These are phyloP conservation scores for Monarcha castaneiventris DNA, from an alignment of 2,113 vertebrate genomes.

Conservation along the genomic window DNA sequence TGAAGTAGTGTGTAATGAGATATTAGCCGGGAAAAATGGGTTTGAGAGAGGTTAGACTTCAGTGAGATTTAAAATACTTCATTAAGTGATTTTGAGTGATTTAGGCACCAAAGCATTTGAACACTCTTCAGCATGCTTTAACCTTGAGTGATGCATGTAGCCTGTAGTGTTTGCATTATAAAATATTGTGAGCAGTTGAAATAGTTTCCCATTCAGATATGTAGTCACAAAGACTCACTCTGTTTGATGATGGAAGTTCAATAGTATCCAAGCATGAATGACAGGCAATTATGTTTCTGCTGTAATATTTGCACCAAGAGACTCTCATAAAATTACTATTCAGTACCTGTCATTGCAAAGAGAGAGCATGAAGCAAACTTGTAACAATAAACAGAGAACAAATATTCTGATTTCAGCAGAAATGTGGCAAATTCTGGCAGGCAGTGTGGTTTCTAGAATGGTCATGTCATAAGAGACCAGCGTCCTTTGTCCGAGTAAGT, in stretches of 20 bases:
- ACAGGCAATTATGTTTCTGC: background rate
- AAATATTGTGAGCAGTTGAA: background rate
- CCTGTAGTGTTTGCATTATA: background rate
- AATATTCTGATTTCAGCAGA: background rate
- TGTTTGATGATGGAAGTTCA: conserved; percentile 10
- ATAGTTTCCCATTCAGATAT: background rate
- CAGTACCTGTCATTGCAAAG: background rate
- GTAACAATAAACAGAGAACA: background rate
- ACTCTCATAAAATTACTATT: background rate
- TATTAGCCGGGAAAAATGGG: rapidly evolving
- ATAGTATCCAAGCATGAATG: background rate
- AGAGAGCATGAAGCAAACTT: background rate
- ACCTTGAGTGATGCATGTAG: background rate
- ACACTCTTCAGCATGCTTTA: background rate
- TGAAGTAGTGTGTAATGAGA: background rate
- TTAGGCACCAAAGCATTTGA: background rate
- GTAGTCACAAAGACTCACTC: background rate
- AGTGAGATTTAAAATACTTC: background rate
- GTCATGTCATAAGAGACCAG: background rate
- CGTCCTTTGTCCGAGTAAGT: background rate
- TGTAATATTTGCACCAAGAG: background rate
- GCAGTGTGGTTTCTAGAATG: background rate
- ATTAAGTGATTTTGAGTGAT: background rate
- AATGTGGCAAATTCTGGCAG: background rate
- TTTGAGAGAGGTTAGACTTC: background rate